Evolutionary conservation across 2,113 vertebrate species (phyloP).

Genomic region (Heptranchias perlo): DNA sequence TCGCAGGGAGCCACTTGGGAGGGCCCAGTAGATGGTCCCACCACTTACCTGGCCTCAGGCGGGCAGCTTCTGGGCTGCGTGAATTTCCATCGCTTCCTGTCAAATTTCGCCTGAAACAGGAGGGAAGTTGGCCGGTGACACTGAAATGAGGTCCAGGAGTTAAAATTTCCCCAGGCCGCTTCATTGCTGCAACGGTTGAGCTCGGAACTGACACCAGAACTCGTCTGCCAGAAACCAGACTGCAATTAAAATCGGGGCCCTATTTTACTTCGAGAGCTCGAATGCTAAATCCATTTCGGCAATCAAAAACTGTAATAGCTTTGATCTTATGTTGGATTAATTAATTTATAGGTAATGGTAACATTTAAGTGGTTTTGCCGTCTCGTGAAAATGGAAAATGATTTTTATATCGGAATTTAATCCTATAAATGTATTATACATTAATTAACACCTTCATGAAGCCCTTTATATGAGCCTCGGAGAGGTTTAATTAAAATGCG

Average conservation of each 20-base stretch:
- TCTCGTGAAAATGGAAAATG: neutral
- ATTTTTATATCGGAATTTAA: neutral
- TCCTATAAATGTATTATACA: neutral
- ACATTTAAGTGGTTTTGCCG: neutral
- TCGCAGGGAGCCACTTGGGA: neutral
- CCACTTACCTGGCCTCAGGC: neutral
- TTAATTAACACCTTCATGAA: slow-evolving; percentile 9
- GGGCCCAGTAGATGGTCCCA: too few species aligned
- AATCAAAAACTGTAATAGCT: neutral
- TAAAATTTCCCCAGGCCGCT: neutral
- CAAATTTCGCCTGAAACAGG: neutral
- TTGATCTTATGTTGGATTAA: slow-evolving; percentile 5
- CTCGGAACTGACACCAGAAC: neutral
- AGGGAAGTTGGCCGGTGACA: neutral
- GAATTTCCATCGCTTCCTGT: too few species aligned
- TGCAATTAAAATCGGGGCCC: neutral
- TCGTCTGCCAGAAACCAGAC: neutral
- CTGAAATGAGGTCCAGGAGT: neutral
- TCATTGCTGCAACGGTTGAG: neutral
- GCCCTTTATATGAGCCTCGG: too few species aligned
- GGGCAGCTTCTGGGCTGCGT: neutral
- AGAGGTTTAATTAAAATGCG: slow-evolving; percentile 27
- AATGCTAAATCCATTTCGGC: neutral
- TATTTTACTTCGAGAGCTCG: too few species aligned
- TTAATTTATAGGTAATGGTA: neutral